These are phyloP conservation scores for Caradrina kadenii DNA, from an alignment of 2,888 invertebrate genomes.

Conservation along the genomic window DNA sequence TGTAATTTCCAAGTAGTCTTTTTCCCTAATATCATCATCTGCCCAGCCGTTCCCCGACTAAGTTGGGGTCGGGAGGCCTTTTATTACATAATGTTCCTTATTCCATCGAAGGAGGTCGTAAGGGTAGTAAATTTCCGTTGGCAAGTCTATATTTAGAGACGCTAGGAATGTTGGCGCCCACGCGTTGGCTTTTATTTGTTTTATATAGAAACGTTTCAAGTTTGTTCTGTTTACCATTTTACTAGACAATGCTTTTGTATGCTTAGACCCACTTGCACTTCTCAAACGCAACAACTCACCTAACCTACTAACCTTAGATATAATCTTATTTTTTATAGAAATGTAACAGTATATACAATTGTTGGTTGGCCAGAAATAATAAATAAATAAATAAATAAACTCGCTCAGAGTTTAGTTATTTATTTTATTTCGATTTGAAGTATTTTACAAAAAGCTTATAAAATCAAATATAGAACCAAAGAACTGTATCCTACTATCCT, in stretches of 20 bases:
- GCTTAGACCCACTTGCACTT: background rate
- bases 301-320: too few species aligned
- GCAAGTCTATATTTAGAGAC: slow-evolving; percentile 4
- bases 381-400: too few species aligned
- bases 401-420: too few species aligned
- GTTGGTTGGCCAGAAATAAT: too few species aligned
- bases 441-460: too few species aligned
- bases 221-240: slow-evolving; percentile 28
- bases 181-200: slow-evolving; percentile 22
- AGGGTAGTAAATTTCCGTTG: background rate
- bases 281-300: too few species aligned
- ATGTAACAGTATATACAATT: too few species aligned
- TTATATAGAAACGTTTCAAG: background rate
- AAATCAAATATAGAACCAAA: too few species aligned
- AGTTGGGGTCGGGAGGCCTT: background rate
- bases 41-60: background rate
- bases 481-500: too few species aligned
- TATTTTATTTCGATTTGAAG: too few species aligned
- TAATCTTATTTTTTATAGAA: too few species aligned
- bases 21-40: background rate
- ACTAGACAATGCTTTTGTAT: slow-evolving; percentile 22
- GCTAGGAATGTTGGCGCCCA: slow-evolving; percentile 4
- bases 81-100: background rate
- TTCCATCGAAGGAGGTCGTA: background rate
- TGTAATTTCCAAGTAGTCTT: slow-evolving; percentile 2